Conservation (phyloP, 2,797 vertebrate species). For the Paguma larvata region DNA sequence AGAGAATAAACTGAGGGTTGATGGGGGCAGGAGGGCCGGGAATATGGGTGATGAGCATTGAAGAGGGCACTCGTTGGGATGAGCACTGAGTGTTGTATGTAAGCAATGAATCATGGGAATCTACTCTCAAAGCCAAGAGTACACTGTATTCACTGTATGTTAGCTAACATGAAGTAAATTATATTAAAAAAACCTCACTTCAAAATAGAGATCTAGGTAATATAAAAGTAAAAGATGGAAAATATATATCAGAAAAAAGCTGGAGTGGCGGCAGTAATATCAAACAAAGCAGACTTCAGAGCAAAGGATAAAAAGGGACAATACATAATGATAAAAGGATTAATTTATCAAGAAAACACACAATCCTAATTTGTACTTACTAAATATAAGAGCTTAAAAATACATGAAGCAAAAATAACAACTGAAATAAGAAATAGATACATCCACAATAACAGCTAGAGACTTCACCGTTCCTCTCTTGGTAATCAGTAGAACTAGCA, state of each 20-base stretch:
- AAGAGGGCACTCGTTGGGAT: too few relatives aligned
- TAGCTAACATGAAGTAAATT: too few relatives aligned
- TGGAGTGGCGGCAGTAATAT: background rate
- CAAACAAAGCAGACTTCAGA: slow-evolving; percentile 1
- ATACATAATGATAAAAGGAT: background rate
- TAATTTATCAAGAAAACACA: background rate
- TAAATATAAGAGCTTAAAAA: background rate
- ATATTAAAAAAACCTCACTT: background rate
- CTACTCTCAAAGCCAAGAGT: too few relatives aligned
- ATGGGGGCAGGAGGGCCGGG: too few relatives aligned
- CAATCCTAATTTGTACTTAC: background rate
- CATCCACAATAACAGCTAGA: background rate
- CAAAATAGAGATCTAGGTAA: background rate
- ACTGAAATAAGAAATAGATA: background rate
- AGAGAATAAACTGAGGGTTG: too few relatives aligned
- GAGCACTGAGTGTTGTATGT: too few relatives aligned
- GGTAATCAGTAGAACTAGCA: background rate
- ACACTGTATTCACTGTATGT: too few relatives aligned
- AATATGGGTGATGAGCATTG: too few relatives aligned
- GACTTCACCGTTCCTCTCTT: background rate
- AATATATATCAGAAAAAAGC: background rate
- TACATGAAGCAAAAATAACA: background rate
- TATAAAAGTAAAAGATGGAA: background rate
- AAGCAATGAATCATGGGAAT: too few relatives aligned
- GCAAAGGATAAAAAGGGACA: background rate